Conservation (phyloP, 2,888 invertebrate species). For the Microplitis deprimator region DNA sequence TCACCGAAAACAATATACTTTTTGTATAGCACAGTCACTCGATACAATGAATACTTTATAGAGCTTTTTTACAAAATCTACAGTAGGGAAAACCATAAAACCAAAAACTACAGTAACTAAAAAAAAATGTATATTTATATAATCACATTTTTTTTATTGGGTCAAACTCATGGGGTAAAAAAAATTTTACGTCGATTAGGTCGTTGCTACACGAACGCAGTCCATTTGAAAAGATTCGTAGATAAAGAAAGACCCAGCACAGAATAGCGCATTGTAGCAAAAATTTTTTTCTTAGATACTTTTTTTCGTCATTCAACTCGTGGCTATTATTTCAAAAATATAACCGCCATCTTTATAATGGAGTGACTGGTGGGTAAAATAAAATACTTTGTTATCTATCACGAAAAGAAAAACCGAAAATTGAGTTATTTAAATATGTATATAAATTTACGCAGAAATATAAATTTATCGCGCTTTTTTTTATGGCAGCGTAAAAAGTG, state of each 20-base stretch:
- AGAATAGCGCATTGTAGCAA: constrained; percentile 44
- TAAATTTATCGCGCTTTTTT: not conserved
- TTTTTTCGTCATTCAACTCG: not conserved
- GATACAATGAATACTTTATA: not conserved
- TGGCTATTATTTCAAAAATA: not conserved
- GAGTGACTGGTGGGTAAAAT: not conserved
- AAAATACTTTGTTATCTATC: not conserved
- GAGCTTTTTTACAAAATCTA: not conserved
- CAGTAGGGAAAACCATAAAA: not conserved
- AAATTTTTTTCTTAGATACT: constrained; percentile 15
- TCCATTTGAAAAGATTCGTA: constrained; percentile 43
- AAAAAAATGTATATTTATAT: not conserved
- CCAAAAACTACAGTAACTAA: not conserved
- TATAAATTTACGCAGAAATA: not conserved
- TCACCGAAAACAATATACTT: not conserved
- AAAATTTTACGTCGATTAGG: not conserved
- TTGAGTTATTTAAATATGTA: not conserved
- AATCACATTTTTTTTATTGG: not conserved
- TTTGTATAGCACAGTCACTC: not conserved
- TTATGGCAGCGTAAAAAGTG: not conserved
- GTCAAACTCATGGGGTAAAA: not conserved
- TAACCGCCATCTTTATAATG: not conserved
- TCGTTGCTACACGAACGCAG: not conserved
- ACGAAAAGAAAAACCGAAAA: constrained; percentile 6
- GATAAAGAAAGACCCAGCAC: constrained; percentile 52